Evolutionary conservation across 2,888 invertebrate species (phyloP), one percentile per base, ranked within the genome.

Genomic region (Vandiemenella viatica): DNA sequence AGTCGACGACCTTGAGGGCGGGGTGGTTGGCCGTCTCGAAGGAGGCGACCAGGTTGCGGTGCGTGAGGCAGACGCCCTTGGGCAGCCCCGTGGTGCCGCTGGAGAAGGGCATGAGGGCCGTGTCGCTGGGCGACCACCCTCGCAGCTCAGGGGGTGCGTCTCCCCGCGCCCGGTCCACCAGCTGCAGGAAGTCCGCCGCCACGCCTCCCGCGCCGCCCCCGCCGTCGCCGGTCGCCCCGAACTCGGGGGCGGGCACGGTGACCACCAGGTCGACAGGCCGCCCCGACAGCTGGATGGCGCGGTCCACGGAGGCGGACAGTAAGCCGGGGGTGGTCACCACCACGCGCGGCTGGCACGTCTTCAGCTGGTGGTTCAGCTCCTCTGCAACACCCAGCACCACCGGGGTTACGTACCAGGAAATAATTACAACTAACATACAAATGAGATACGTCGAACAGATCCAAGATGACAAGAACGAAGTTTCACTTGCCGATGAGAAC

Each of bases 61-160:
- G 83, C 0, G 80, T 77, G 42, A 86, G 65, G 75, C 78, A 76
- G 1, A 86, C 86, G 2, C 85, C 85, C 66, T 86, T 86, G 0
- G 86, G 85, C 59, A 83, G 70, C 1, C 88, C 88, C 0, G 86
- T 88, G 0, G 89, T 88, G 1, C 89, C 88, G 48, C 75, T 75
- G n/a, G 76, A 76, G 59, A 72, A 77, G 0, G 77, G 77, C 23
- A 78, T 58, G 2, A 71, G 55, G 0, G 68, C 68, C 50, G 37
- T 17, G 5, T 45, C 19, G 26, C 23, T 16, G 15, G 32, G n/a
- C 1, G 18, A 17, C 5, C n/a, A n/a, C n/a, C n/a, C n/a, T n/a
- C n/a, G n/a, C n/a, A 38, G 38, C 38, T 16, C 16, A 15, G 38
- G 38, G 7, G 26, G 26, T 13, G 26, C 26, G 7, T 26, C 26